phyloP scores from a whole-genome alignment of 2,113 vertebrate genomes.

The Archocentrus centrarchus region DNA sequence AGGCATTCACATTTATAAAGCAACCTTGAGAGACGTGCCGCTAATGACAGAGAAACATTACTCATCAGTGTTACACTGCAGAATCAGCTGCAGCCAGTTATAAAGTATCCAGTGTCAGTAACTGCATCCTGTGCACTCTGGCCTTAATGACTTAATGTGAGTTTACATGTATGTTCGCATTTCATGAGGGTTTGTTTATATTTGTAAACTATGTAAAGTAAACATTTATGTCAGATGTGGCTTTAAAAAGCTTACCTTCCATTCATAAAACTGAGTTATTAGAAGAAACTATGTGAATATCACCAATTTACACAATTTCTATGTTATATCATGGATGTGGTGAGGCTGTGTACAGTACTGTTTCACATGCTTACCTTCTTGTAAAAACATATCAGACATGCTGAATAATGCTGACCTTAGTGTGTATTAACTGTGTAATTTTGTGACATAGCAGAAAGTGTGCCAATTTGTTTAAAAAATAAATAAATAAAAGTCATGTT shows the following conservation, averaged over 20 bases:
- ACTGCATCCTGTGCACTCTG: constrained; percentile 38
- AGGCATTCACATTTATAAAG: constrained; percentile 2
- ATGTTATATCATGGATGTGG: constrained; percentile 34
- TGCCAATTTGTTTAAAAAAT: constrained; percentile 53
- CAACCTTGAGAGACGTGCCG: background rate
- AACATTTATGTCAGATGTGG: constrained; percentile 40
- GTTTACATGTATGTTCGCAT: constrained; percentile 52
- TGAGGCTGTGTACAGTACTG: constrained; percentile 51
- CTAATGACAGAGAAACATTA: background rate
- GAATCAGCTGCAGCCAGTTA: background rate
- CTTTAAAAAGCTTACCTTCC: constrained; percentile 10
- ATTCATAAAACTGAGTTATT: constrained; percentile 21
- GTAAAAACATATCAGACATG: constrained; percentile 55
- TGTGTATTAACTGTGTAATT: constrained; percentile 62
- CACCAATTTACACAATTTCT: constrained; percentile 21
- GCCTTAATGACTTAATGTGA: constrained; percentile 59
- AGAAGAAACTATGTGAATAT: constrained; percentile 41
- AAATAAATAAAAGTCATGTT: constrained; percentile 61
- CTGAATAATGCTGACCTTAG: constrained; percentile 55
- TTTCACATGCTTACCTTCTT: constrained; percentile 47
- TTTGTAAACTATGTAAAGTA: constrained; percentile 70
- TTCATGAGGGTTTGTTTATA: constrained; percentile 60
- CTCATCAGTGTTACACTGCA: constrained; percentile 8
- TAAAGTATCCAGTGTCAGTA: constrained; percentile 12
- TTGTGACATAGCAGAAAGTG: constrained; percentile 67